Base-by-base conservation (phyloP, 2,113 vertebrate species). In the Scophthalmus maximus region DNA sequence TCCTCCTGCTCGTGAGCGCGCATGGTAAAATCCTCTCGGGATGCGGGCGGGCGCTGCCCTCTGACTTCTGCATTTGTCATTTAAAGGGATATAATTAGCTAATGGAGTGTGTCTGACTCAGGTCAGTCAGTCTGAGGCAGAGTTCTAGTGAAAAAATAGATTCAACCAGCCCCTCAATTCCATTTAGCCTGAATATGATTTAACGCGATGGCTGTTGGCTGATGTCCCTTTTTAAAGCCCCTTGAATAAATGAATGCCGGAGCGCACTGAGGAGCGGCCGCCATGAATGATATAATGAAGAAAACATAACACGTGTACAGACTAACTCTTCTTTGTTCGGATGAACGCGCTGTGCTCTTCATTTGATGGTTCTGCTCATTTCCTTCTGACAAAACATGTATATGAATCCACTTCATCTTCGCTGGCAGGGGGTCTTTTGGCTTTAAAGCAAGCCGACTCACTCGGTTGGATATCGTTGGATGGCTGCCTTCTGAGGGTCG, bases 41-140 rank as follows among this genome's bases (percentile, higher is more conserved):
- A 92, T 92, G 89, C 88, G 78, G 71, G 70, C 4, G 15, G 61
- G 9, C 44, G 53, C 64, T 67, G 50, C 83, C 72, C 81, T 76
- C 70, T 51, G 75, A 85, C 83, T 83, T 26, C 42, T 73, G 68
- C 87, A 74, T 87, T 83, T 76, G 79, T 86, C 78, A 86, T 84
- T 88, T 87, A 73, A 68, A 72, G 64, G 70, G 49, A 52, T 72
- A 79, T 88, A 87, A 90, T 92, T 87, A 82, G 88, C 82, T 89
- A 91, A 92, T 91, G 88, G 74, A 89, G 79, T 34, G 68, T 65
- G 79, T 84, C 55, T 58, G 71, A 69, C 47, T 83, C 65, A 67
- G 81, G 85, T 82, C 85, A 72, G 68, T 84, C 50, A 50, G 60
- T 80, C 69, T 59, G 78, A 88, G 67, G 77, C 68, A 20, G 59